Conservation (phyloP, 1,140 invertebrate species). For the Cardiocondyla obscurior region DNA sequence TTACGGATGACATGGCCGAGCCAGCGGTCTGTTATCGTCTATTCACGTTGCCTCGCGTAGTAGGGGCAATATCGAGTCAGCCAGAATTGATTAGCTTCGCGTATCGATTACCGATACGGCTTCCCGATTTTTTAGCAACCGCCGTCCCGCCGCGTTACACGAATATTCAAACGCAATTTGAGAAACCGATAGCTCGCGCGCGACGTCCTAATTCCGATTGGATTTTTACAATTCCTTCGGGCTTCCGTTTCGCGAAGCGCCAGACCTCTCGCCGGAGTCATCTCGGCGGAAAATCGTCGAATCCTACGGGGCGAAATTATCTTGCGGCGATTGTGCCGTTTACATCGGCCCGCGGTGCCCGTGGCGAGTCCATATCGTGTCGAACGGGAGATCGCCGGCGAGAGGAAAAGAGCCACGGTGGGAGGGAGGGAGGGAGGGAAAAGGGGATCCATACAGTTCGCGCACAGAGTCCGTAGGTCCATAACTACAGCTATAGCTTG, state of each 20-base stretch:
- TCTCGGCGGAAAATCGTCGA: conserved; percentile 48
- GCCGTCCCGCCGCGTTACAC: conserved; percentile 38
- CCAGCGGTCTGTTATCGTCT: conserved; percentile 30
- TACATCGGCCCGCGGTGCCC: conserved; percentile 61
- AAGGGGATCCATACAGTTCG: conserved; percentile 55
- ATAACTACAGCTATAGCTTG: conserved; percentile 71
- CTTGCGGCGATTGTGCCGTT: conserved; percentile 71
- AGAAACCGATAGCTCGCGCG: conserved; percentile 37
- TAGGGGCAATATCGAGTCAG: conserved; percentile 41
- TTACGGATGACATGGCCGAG: conserved; percentile 22
- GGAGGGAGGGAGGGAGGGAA: conserved; percentile 28
- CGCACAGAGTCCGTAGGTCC: conserved; percentile 64
- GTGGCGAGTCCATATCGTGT: conserved; percentile 59
- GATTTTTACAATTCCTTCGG: conserved; percentile 51
- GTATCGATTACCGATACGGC: conserved; percentile 52
- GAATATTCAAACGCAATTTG: conserved; percentile 53
- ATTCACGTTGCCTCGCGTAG: conserved; percentile 18
- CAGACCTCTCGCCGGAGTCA: conserved; percentile 24
- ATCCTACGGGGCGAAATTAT: conserved; percentile 70
- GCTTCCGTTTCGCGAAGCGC: conserved; percentile 14
- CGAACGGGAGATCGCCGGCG: too few species aligned
- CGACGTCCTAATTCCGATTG: conserved; percentile 50
- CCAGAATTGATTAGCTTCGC: conserved; percentile 41
- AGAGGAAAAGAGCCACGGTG: not conserved
- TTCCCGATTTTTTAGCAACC: conserved; percentile 46